Evolutionary conservation across 2,113 vertebrate genomes (phyloP).

Genomic region (Tetraodon nigroviridis): DNA sequence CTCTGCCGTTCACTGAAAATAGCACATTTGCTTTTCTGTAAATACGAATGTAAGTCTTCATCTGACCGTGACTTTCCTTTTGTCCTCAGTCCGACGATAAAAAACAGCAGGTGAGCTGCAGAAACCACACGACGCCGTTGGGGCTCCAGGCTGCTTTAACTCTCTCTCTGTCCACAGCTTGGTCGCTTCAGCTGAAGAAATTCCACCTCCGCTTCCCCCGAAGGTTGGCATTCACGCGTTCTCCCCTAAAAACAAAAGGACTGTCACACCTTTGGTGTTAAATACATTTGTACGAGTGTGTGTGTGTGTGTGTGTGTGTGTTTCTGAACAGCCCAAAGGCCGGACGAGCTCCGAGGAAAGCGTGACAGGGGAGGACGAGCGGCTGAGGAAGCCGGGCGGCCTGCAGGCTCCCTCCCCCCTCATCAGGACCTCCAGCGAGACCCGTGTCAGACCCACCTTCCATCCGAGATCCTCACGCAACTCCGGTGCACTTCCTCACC

Average conservation of each 20-base stretch:
- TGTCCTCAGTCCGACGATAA: conserved; percentile 52
- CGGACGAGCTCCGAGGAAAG: conserved; percentile 74
- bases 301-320: not conserved
- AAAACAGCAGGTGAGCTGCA: conserved; percentile 39
- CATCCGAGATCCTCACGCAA: conserved; percentile 44
- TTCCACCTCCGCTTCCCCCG: conserved; percentile 84
- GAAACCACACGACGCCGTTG: not conserved
- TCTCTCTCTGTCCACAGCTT: conserved; percentile 56
- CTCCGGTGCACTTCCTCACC: conserved; percentile 71
- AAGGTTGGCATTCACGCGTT: conserved; percentile 69
- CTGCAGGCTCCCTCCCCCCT: conserved; percentile 59
- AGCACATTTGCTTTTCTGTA: too few species aligned
- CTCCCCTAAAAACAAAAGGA: not conserved
- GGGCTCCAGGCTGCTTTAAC: not conserved
- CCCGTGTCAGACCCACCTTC: conserved; percentile 55
- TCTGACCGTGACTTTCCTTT: conserved; percentile 21
- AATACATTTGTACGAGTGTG: not conserved
- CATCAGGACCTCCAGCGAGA: conserved; percentile 79
- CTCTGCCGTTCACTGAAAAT: too few species aligned
- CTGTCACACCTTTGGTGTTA: not conserved
- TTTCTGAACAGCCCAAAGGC: conserved; percentile 73
- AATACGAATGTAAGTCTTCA: not conserved
- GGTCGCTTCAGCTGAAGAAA: conserved; percentile 39
- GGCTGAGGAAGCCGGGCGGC: conserved; percentile 8
- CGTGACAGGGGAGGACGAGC: conserved; percentile 58